Evolutionary conservation across 2,888 invertebrate genomes (phyloP).

Genomic region (Drymonia ruficornis): DNA sequence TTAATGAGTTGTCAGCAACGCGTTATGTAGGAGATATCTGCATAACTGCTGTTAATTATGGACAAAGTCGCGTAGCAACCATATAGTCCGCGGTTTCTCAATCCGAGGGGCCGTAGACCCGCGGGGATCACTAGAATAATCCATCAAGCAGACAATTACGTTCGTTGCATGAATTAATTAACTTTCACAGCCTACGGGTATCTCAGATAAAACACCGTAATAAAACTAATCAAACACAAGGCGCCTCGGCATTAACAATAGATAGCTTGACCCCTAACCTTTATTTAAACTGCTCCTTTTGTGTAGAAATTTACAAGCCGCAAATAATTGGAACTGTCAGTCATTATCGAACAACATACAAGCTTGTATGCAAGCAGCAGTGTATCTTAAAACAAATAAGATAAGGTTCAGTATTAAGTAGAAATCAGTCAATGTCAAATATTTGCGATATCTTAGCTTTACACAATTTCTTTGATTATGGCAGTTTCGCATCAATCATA

Average conservation of each 20-base stretch:
- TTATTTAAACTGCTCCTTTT: conserved; percentile 21
- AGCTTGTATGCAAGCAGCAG: background rate
- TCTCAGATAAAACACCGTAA: conserved; percentile 42
- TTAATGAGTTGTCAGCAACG: conserved; percentile 28
- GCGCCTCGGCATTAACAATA: conserved; percentile 43
- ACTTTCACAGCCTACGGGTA: conserved; percentile 49
- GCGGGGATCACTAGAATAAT: conserved; percentile 29
- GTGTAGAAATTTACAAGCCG: conserved; percentile 22
- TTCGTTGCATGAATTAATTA: conserved; percentile 32
- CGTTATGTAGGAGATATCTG: conserved; percentile 31
- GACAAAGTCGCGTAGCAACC: conserved; percentile 19
- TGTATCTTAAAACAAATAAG: background rate
- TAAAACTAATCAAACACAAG: conserved; percentile 52
- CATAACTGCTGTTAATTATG: conserved; percentile 35
- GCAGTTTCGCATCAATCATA: background rate
- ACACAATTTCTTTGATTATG: background rate
- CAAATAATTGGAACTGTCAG: conserved; percentile 37
- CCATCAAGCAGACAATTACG: conserved; percentile 31
- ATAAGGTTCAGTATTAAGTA: background rate
- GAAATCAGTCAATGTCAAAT: background rate
- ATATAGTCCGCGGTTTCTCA: conserved; percentile 27
- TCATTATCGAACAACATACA: conserved; percentile 18
- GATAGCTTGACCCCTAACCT: conserved; percentile 40
- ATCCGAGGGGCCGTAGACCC: conserved; percentile 17
- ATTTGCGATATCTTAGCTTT: background rate